phyloP scores from a whole-genome alignment of 2,113 vertebrate genomes.

The Grallaria varia region DNA sequence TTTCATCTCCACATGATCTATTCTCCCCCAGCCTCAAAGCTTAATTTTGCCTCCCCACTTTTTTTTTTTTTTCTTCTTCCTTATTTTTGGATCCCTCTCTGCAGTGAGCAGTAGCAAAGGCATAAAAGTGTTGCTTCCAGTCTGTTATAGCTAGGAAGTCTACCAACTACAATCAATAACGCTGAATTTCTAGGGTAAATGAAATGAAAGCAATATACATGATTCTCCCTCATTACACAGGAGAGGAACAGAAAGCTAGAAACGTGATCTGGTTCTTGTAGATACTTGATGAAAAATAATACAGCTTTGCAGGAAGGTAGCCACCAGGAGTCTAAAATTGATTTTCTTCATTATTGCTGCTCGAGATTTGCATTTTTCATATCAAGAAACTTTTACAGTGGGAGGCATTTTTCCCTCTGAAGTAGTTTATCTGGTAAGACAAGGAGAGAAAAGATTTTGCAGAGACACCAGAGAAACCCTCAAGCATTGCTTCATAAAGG shows the following conservation, averaged over 20 bases:
- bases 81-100: background rate
- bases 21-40: background rate
- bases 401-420: background rate
- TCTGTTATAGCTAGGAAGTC: constrained; percentile 28
- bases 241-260: constrained; percentile 28
- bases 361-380: constrained; percentile 32
- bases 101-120: background rate
- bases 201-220: constrained; percentile 51
- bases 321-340: constrained; percentile 22
- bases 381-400: background rate
- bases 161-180: constrained; percentile 42
- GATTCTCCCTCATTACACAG: constrained; percentile 32
- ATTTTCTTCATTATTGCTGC: constrained; percentile 28
- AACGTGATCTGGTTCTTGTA: constrained; percentile 12
- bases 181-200: constrained; percentile 46
- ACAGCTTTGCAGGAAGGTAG: constrained; percentile 24
- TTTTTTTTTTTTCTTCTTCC: background rate
- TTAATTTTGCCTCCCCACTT: background rate
- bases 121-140: background rate
- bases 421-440: background rate
- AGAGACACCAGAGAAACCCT: background rate
- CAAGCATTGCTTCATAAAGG: background rate
- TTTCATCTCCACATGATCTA: background rate
- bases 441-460: background rate
- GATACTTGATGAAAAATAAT: constrained; percentile 56